Evolutionary conservation across 2,113 vertebrate species (phyloP).

Genomic region (Patagioenas fasciata): DNA sequence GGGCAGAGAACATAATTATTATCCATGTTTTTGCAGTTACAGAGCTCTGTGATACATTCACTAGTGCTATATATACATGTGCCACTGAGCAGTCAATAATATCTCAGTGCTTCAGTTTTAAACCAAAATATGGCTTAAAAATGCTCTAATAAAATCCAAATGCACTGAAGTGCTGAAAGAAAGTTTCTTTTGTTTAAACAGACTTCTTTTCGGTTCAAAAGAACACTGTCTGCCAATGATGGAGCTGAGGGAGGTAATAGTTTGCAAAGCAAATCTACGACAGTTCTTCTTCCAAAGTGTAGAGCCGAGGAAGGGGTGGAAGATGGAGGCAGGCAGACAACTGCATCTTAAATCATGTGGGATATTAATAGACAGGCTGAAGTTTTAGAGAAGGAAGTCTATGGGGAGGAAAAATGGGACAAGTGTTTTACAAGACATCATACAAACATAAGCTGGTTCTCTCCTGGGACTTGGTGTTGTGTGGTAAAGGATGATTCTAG

Average conservation of each 20-base stretch:
- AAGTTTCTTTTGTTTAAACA: not conserved
- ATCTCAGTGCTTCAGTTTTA: not conserved
- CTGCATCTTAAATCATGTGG: not conserved
- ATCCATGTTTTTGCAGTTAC: not conserved
- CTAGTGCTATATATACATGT: not conserved
- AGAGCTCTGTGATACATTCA: not conserved
- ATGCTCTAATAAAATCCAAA: not conserved
- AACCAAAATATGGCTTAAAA: not conserved
- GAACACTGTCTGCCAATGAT: not conserved
- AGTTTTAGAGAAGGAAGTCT: not conserved
- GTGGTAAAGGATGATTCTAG: not conserved
- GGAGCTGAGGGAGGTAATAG: not conserved
- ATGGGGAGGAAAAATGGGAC: not conserved
- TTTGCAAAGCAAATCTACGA: not conserved
- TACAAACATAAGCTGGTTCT: not conserved
- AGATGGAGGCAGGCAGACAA: not conserved
- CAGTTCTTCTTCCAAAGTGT: not conserved
- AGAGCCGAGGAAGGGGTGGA: not conserved
- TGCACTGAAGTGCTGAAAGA: not conserved
- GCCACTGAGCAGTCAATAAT: slow-evolving; percentile 6
- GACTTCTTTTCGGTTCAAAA: not conserved
- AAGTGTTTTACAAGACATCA: not conserved
- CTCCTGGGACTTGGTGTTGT: not conserved
- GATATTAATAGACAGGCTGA: not conserved
- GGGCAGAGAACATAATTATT: not conserved